Evolutionary conservation across 2,113 vertebrate species (phyloP).

Genomic region (Archocentrus centrarchus): DNA sequence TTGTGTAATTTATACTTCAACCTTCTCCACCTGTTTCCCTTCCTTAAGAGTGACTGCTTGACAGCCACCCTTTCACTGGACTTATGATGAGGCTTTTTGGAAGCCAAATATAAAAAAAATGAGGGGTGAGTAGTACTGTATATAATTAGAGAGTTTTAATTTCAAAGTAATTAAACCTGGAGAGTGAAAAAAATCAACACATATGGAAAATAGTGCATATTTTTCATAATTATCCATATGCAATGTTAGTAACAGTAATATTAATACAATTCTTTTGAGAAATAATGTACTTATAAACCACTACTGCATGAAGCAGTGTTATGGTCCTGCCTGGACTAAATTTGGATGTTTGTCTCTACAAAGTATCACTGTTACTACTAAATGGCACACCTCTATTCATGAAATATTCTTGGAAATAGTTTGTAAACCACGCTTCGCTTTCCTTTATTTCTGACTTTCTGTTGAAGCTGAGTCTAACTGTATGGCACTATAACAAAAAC

Average conservation of each 20-base stretch:
- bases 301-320: too few species aligned
- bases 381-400: not conserved
- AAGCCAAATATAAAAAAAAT: not conserved
- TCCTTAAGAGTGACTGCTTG: not conserved
- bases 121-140: not conserved
- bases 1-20: not conserved
- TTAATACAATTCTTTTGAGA: not conserved
- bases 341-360: not conserved
- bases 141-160: not conserved
- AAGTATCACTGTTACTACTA: not conserved
- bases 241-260: too few species aligned
- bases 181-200: too few species aligned
- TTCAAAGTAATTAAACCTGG: not conserved
- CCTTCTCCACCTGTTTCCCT: fast-evolving
- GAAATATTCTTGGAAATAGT: not conserved
- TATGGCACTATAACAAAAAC: not conserved
- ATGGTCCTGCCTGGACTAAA: not conserved
- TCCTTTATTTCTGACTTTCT: not conserved
- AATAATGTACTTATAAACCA: too few species aligned
- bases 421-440: not conserved
- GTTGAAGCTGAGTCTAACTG: not conserved
- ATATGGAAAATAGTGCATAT: too few species aligned
- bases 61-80: not conserved
- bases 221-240: too few species aligned
- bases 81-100: not conserved